Percentiles rank a stretch among this genome's conserved stretches.
Evolutionary conservation across 2,797 vertebrate genomes (phyloP).

Genomic region (Malacoctenus gilli): DNA sequence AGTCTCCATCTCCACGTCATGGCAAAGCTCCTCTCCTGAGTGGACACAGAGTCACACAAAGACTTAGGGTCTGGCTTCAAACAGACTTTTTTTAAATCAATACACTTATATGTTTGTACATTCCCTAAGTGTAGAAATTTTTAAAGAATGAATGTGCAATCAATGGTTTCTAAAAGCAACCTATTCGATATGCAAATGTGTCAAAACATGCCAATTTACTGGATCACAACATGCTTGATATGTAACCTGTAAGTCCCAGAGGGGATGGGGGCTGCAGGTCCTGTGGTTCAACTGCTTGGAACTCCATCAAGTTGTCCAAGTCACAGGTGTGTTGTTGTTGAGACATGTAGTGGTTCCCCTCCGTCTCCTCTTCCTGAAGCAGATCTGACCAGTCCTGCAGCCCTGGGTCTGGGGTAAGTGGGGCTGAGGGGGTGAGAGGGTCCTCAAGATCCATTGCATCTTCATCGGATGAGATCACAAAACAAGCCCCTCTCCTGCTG

Average conservation of each 20-base stretch:
- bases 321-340: slow-evolving; percentile 54
- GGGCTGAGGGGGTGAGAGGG: slow-evolving; percentile 59
- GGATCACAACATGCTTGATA: neutral
- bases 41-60: slow-evolving; percentile 9
- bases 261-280: slow-evolving; percentile 71
- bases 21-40: slow-evolving; percentile 52
- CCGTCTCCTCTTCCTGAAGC: slow-evolving; percentile 54
- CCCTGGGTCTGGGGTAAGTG: slow-evolving; percentile 71
- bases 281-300: slow-evolving; percentile 50
- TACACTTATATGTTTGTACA: too few relatives aligned
- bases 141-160: too few relatives aligned
- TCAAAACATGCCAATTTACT: slow-evolving; percentile 2
- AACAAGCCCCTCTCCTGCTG: slow-evolving; percentile 56
- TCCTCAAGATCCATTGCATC: slow-evolving; percentile 72
- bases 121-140: too few relatives aligned
- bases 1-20: slow-evolving; percentile 69
- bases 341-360: slow-evolving; percentile 40
- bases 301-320: slow-evolving; percentile 64
- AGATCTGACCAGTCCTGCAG: slow-evolving; percentile 63
- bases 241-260: slow-evolving; percentile 76
- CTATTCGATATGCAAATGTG: too few relatives aligned
- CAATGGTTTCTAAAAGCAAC: too few relatives aligned
- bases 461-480: slow-evolving; percentile 78
- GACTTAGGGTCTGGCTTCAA: too few relatives aligned
- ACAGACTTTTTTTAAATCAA: too few relatives aligned